Conservation (phyloP, 2,888 invertebrate genomes). For the Sarcophaga carnaria region DNA sequence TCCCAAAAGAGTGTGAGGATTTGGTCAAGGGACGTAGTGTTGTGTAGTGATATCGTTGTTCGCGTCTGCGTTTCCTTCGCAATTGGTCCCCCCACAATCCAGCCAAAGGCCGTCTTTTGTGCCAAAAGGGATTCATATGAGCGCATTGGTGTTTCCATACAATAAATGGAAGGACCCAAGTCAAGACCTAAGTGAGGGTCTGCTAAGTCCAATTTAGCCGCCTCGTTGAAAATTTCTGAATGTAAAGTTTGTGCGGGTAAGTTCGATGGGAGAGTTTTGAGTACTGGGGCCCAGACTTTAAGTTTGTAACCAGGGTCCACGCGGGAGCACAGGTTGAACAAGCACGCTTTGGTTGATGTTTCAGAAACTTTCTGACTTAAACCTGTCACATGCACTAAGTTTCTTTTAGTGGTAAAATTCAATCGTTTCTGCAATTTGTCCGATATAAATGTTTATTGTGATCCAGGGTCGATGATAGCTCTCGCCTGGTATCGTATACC, state of each 20-base stretch:
- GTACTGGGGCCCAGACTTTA: not conserved
- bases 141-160: not conserved
- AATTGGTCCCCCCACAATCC: not conserved
- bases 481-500: not conserved
- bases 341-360: too few relatives aligned
- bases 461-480: too few relatives aligned
- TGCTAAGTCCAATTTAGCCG: not conserved
- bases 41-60: not conserved
- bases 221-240: not conserved
- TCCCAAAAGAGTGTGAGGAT: too few relatives aligned
- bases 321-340: conserved; percentile 1
- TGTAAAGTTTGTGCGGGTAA: not conserved
- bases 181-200: not conserved
- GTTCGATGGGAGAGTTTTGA: not conserved
- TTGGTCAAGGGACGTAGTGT: too few relatives aligned
- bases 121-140: not conserved
- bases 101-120: not conserved
- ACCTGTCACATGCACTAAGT: too few relatives aligned
- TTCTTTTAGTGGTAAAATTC: too few relatives aligned
- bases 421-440: too few relatives aligned
- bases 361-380: too few relatives aligned
- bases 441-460: too few relatives aligned
- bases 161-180: too few relatives aligned
- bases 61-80: not conserved
- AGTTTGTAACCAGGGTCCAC: not conserved